These are phyloP conservation scores for Sabellastarte sp. DNA, from an alignment of 2,888 invertebrate species.

Conservation along the genomic window DNA sequence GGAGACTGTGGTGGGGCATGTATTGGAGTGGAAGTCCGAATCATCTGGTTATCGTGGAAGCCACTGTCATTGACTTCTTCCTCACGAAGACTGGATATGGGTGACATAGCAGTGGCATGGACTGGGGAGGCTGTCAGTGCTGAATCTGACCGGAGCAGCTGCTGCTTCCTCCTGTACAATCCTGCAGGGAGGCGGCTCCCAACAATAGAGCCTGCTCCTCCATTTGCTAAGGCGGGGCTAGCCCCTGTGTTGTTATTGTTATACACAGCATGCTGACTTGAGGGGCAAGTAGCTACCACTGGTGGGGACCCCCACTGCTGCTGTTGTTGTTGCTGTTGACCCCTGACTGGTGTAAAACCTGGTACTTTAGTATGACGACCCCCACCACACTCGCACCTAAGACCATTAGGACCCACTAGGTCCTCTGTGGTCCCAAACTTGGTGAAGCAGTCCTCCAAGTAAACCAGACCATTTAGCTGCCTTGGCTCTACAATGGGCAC, in stretches of 20 bases:
- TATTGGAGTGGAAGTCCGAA: slow-evolving; percentile 51
- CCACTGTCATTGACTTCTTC: slow-evolving; percentile 43
- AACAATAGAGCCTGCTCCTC: background rate
- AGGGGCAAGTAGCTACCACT: no score
- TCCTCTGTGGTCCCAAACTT: slow-evolving; percentile 50
- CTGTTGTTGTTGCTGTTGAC: no score
- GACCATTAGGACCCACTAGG: slow-evolving; percentile 38
- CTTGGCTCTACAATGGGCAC: slow-evolving; percentile 46
- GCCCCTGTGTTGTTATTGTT: background rate
- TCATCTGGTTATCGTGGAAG: slow-evolving; percentile 44
- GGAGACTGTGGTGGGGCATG: slow-evolving; percentile 38
- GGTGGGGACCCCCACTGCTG: no score
- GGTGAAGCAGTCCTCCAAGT: slow-evolving; percentile 51
- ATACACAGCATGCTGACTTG: no score
- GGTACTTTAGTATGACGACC: background rate
- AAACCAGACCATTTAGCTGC: slow-evolving; percentile 41
- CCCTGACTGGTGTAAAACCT: no score
- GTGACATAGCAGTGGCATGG: slow-evolving; percentile 34
- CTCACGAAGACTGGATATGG: slow-evolving; percentile 30
- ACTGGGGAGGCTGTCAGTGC: background rate
- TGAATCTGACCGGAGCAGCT: no score
- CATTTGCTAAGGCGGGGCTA: background rate
- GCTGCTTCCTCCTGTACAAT: no score
- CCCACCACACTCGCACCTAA: slow-evolving; percentile 32
- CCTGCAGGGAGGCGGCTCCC: background rate